phyloP scores from a whole-genome alignment of 2,797 vertebrate species.

The Hydrophis major region DNA sequence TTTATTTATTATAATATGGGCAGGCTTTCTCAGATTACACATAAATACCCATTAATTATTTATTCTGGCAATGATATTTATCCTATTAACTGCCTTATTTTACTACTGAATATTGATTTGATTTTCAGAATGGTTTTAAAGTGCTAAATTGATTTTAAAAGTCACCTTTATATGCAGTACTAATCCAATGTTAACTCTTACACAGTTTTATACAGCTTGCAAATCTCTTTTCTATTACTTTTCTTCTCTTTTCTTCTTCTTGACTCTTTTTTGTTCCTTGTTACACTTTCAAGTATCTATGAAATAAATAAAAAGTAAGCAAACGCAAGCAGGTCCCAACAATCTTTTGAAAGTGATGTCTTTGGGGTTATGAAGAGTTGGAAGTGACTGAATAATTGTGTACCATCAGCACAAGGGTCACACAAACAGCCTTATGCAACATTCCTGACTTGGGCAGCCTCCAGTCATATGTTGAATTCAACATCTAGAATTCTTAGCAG shows the following conservation, averaged over 20 bases:
- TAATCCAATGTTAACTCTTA: background rate
- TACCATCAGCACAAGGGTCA: background rate
- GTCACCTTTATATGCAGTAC: background rate
- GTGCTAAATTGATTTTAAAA: background rate
- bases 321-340: background rate
- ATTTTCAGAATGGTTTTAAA: background rate
- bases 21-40: background rate
- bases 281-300: background rate
- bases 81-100: background rate
- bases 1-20: background rate
- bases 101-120: background rate
- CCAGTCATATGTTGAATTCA: background rate
- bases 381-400: background rate
- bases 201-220: background rate
- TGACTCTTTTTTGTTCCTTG: background rate
- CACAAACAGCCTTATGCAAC: background rate
- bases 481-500: background rate
- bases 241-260: background rate
- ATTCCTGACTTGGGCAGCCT: background rate
- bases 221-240: background rate
- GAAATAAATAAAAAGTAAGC: background rate
- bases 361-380: background rate
- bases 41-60: background rate
- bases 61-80: background rate
- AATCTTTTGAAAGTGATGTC: background rate